Evolutionary conservation across 2,113 vertebrate species (phyloP).

Genomic region (Apus apus): DNA sequence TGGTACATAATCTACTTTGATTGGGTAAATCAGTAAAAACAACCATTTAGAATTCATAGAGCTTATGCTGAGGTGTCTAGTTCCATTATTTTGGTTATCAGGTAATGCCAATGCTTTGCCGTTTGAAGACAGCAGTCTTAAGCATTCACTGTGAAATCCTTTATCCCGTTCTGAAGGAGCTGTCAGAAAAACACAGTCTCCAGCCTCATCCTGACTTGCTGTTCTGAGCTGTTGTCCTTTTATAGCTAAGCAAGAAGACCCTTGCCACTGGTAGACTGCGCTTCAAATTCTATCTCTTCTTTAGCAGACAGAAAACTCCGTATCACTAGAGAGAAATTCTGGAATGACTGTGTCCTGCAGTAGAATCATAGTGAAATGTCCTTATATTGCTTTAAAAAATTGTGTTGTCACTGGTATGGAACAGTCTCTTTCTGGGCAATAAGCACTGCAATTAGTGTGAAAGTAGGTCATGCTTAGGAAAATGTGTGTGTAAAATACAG

Average conservation of each 20-base stretch:
- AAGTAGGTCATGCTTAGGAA: constrained; percentile 35
- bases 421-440: background rate
- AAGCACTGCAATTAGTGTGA: background rate
- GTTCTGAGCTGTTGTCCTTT: background rate
- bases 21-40: background rate
- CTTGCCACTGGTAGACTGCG: background rate
- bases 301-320: background rate
- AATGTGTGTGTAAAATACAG: constrained; percentile 13
- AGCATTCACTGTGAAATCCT: background rate
- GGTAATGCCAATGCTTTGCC: background rate
- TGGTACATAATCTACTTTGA: background rate
- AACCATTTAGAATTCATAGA: background rate
- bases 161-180: background rate
- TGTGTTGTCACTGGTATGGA: background rate
- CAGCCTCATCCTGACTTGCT: background rate
- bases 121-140: background rate
- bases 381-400: background rate
- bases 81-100: background rate
- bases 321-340: background rate
- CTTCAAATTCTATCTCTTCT: background rate
- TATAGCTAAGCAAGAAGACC: background rate
- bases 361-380: background rate
- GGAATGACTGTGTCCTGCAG: background rate
- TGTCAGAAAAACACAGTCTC: background rate
- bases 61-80: background rate